Base-by-base conservation (phyloP, 2,113 vertebrate genomes). In the Nothoprocta perdicaria region DNA sequence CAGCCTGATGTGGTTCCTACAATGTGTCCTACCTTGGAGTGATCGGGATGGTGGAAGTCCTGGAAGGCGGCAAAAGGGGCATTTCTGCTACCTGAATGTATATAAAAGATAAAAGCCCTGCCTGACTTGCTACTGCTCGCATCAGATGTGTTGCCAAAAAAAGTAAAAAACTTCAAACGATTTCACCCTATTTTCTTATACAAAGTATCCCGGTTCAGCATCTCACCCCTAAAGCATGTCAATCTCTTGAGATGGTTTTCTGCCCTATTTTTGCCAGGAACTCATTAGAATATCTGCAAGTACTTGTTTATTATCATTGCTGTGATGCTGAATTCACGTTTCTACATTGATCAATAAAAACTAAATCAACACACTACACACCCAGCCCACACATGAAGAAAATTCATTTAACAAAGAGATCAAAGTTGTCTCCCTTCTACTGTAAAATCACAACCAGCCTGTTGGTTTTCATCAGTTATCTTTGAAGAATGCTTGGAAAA, bases 331-430 rank as follows among this genome's bases (percentile, higher is more conserved):
- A 93, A 94, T 93, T 94, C 90, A 92, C 23, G 0, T 95, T 95
- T 95, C 95, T 88, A 89, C 89, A 81, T 29, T 75, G 73, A 95
- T 95, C 94, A 96, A 95, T 93, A 96, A 93, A 89, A 96, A 86
- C 58, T 89, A 88, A 89, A 92, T 89, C 88, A 93, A 88, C 90
- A 83, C 40, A 24, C 76, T 80, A 92, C 89, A 94, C 84, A 23
- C 91, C 92, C 94, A 94, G 96, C 89, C 94, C 92, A 96, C 92
- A 92, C 91, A 92, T 81, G 91, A 94, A 94, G 95, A 95, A 95
- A 96, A 96, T 80, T 91, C 79, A 93, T 93, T 94, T 96, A 92
- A 95, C 69, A 79, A 88, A 73, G 57, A 89, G 87, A 96, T 95
- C 94, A 96, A 95, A 96, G 94, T 77, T 71, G 82, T 93, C 92